Conservation (phyloP, 2,113 vertebrate genomes). For the Ahaetulla prasina region DNA sequence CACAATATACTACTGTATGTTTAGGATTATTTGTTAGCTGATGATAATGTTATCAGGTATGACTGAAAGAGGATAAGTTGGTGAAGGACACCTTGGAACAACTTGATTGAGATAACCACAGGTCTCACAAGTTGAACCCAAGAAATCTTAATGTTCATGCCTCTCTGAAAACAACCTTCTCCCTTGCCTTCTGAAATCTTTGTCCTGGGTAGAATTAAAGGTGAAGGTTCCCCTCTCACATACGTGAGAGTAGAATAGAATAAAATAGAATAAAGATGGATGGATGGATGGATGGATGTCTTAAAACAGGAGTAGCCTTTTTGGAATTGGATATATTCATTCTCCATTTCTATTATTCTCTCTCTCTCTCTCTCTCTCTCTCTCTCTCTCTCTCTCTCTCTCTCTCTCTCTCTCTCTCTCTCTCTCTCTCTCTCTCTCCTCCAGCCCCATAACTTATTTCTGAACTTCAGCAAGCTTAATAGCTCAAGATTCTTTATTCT, state of each 20-base stretch:
- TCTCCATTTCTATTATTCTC: too few relatives aligned
- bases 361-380: too few relatives aligned
- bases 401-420: too few relatives aligned
- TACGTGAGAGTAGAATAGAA: too few relatives aligned
- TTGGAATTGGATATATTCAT: neutral
- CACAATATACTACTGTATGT: neutral
- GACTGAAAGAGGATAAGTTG: neutral
- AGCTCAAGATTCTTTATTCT: constrained; percentile 46
- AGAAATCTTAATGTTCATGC: neutral
- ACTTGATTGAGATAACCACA: neutral
- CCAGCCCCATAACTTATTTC: constrained; percentile 27
- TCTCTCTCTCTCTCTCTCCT: neutral
- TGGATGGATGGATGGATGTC: too few relatives aligned
- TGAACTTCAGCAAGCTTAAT: constrained; percentile 38
- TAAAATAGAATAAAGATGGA: neutral
- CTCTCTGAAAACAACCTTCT: neutral
- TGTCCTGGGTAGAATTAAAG: neutral
- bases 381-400: too few relatives aligned
- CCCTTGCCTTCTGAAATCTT: neutral
- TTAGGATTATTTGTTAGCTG: neutral
- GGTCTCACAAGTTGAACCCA: neutral
- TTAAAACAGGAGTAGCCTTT: neutral
- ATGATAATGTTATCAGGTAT: neutral
- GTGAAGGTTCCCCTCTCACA: too few relatives aligned
- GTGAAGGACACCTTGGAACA: neutral